phyloP scores from a whole-genome alignment of 2,797 vertebrate genomes.

The Lophotriccus pileatus region DNA sequence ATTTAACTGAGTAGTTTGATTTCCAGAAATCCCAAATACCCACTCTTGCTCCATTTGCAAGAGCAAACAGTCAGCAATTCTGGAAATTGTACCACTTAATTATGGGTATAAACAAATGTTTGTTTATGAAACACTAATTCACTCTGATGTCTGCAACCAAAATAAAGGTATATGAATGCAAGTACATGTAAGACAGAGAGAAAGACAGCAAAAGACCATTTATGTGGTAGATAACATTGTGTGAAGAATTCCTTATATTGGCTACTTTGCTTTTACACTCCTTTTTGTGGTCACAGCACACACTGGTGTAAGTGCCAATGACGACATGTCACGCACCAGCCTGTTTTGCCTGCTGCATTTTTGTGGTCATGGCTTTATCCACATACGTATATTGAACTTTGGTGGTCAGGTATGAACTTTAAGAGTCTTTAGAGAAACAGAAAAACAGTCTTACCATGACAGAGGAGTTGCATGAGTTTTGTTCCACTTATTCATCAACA shows the following conservation, averaged over 20 bases:
- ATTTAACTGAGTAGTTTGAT: not conserved
- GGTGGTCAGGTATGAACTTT: not conserved
- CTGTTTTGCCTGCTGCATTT: not conserved
- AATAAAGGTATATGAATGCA: not conserved
- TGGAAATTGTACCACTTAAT: not conserved
- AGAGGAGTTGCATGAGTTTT: not conserved
- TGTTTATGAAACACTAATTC: not conserved
- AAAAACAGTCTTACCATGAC: not conserved
- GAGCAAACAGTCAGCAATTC: not conserved
- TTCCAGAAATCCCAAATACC: not conserved
- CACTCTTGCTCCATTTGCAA: not conserved
- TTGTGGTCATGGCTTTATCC: not conserved
- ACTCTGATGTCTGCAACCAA: not conserved
- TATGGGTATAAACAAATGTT: not conserved
- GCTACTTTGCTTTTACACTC: not conserved
- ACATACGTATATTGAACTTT: fast-evolving
- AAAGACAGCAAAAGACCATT: not conserved
- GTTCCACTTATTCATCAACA: not conserved
- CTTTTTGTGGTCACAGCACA: not conserved
- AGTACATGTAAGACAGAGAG: not conserved
- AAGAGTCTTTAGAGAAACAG: not conserved
- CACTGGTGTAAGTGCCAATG: not conserved
- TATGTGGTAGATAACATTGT: not conserved
- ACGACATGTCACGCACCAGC: not conserved
- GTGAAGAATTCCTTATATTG: not conserved